Evolutionary conservation across 2,113 vertebrate species (phyloP).

Genomic region (Calcarius ornatus): DNA sequence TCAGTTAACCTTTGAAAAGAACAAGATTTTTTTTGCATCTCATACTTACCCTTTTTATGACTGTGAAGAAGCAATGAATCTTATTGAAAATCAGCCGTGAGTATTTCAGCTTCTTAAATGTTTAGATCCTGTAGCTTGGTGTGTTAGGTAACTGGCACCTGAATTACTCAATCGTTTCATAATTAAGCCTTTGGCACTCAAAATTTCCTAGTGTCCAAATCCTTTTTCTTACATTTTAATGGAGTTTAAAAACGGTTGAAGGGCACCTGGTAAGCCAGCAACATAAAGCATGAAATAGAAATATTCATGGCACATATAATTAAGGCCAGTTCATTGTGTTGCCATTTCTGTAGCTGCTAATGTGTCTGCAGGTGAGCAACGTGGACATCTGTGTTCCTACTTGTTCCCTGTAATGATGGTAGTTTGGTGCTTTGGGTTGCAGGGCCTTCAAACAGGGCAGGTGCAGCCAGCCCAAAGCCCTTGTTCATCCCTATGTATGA

Average conservation of each 20-base stretch:
- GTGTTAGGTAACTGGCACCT: neutral
- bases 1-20: conserved; percentile 70
- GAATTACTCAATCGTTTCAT: neutral
- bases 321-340: neutral
- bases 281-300: neutral
- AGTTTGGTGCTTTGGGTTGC: neutral
- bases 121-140: neutral
- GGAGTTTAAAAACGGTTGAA: neutral
- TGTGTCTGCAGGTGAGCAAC: neutral
- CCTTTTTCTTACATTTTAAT: neutral
- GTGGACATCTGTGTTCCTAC: neutral
- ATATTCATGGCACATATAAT: neutral
- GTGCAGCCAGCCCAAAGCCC: neutral
- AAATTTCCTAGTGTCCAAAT: neutral
- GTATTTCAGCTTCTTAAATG: conserved; percentile 60
- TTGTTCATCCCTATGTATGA: neutral
- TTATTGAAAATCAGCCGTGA: conserved; percentile 87
- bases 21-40: conserved; percentile 78
- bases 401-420: neutral
- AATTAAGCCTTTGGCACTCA: neutral
- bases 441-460: neutral
- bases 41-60: conserved; percentile 90
- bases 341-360: neutral
- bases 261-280: neutral
- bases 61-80: conserved; percentile 84